These are phyloP conservation scores for Spermophilus dauricus DNA, from an alignment of 2,113 vertebrate species.

Conservation along the genomic window DNA sequence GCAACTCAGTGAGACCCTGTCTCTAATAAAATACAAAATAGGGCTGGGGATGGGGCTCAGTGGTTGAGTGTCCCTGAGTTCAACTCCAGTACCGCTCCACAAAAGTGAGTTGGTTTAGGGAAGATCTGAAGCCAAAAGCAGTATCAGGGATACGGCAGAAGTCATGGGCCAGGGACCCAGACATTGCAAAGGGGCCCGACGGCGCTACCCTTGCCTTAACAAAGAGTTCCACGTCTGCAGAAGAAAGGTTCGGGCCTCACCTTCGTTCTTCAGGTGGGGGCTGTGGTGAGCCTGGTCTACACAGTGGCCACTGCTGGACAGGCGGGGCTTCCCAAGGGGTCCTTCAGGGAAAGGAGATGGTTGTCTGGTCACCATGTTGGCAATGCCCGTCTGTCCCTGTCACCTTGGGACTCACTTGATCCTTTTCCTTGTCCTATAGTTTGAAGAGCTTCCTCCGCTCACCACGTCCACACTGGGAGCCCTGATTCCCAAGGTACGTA, in stretches of 20 bases:
- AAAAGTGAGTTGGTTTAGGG: not conserved
- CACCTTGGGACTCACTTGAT: not conserved
- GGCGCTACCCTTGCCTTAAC: not conserved
- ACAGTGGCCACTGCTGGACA: accelerated
- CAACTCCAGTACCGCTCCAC: too few species aligned
- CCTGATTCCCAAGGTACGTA: slow-evolving; percentile 85
- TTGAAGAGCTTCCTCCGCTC: slow-evolving; percentile 86
- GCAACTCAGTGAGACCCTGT: too few species aligned
- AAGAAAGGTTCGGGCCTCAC: not conserved
- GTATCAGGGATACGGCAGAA: not conserved
- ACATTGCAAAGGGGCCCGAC: accelerated
- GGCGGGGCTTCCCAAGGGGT: not conserved
- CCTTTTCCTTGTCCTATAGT: slow-evolving; percentile 73
- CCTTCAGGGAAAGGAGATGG: not conserved
- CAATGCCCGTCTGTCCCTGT: not conserved
- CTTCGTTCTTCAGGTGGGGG: not conserved
- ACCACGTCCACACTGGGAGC: slow-evolving; percentile 83
- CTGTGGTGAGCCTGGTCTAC: accelerated
- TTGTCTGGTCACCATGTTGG: too few species aligned
- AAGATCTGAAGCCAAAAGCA: not conserved
- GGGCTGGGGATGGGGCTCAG: too few species aligned
- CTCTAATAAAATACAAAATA: too few species aligned
- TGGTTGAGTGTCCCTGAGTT: too few species aligned
- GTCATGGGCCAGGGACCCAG: not conserved
- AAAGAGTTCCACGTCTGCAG: not conserved